phyloP scores from a whole-genome alignment of 2,113 vertebrate species.

The Taurulus bubalis region DNA sequence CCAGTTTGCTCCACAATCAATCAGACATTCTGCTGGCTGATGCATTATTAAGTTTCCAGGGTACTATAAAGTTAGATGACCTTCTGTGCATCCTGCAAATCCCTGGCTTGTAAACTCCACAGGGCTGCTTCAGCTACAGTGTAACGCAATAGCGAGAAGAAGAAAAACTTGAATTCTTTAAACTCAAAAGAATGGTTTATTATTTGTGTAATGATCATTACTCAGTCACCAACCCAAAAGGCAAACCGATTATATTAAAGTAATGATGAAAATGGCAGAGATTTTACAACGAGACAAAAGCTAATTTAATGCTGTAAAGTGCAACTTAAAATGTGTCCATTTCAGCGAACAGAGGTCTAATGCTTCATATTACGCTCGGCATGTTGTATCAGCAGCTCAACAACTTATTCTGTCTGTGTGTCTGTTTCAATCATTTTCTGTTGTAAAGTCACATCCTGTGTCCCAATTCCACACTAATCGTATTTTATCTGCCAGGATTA shows the following conservation, averaged over 20 bases:
- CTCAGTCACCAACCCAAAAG: neutral
- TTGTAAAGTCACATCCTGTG: neutral
- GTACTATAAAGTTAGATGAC: slow-evolving; percentile 72
- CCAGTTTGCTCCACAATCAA: slow-evolving; percentile 76
- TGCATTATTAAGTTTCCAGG: slow-evolving; percentile 79
- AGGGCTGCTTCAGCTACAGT: slow-evolving; percentile 12
- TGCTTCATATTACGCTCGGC: neutral
- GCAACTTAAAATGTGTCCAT: neutral
- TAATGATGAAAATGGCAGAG: neutral
- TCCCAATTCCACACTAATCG: neutral
- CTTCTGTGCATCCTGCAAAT: slow-evolving; percentile 62
- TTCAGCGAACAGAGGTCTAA: neutral
- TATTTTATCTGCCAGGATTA: neutral
- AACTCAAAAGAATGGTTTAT: neutral
- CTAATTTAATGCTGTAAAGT: neutral
- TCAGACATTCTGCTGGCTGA: slow-evolving; percentile 73
- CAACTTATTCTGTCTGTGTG: neutral
- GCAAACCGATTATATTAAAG: neutral
- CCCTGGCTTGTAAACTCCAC: slow-evolving; percentile 22
- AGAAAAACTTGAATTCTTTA: neutral
- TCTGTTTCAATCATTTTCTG: neutral
- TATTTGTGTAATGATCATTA: neutral
- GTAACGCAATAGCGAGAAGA: neutral
- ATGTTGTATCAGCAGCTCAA: neutral
- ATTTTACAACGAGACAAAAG: neutral